These are phyloP conservation scores for Tarsius wallacei DNA, from an alignment of 2,797 vertebrate species.

Conservation along the genomic window DNA sequence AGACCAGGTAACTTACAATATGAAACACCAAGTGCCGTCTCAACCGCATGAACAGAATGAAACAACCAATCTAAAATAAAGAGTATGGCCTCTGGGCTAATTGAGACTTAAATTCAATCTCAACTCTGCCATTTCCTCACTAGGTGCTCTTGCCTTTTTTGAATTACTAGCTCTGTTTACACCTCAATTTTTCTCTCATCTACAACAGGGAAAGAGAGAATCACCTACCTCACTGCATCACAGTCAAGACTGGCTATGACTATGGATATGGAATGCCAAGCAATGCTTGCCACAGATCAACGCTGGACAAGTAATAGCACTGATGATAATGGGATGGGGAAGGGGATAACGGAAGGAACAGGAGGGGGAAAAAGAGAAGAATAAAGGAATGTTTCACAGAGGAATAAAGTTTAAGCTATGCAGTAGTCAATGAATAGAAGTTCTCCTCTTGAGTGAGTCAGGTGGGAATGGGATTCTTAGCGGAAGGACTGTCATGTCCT, in stretches of 20 bases:
- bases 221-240: not conserved
- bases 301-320: not conserved
- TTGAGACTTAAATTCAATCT: not conserved
- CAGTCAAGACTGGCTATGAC: not conserved
- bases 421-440: not conserved
- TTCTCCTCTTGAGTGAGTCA: not conserved
- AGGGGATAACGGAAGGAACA: not conserved
- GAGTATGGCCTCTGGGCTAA: not conserved
- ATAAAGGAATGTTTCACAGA: not conserved
- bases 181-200: not conserved
- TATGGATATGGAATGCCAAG: not conserved
- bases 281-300: not conserved
- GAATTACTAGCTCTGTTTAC: not conserved
- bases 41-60: not conserved
- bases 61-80: not conserved
- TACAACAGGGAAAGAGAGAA: not conserved
- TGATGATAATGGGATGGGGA: not conserved
- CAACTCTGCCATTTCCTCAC: not conserved
- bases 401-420: not conserved
- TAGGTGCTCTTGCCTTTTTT: not conserved
- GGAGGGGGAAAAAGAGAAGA: not conserved
- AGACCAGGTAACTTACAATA: not conserved
- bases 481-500: not conserved
- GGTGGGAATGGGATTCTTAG: not conserved
- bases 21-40: not conserved